phyloP scores from a whole-genome alignment of 2,113 vertebrate species.

The Anarrhichthys ocellatus region DNA sequence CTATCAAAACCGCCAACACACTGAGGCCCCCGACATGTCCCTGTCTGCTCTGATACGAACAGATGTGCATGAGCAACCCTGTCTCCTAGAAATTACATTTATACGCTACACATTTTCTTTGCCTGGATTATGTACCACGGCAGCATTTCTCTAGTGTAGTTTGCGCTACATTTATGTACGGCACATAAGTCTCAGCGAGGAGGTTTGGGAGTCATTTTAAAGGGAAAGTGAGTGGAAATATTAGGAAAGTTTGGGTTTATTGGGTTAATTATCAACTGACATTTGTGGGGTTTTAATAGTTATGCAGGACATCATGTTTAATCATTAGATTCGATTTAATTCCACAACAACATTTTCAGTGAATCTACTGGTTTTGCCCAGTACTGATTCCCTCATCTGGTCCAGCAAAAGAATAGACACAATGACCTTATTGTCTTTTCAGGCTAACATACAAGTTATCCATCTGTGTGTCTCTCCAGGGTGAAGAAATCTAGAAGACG shows the following conservation, averaged over 20 bases:
- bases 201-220: not conserved
- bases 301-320: not conserved
- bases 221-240: not conserved
- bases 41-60: not conserved
- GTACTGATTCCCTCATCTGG: not conserved
- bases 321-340: not conserved
- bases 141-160: not conserved
- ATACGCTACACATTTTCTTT: not conserved
- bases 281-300: not conserved
- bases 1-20: conserved; percentile 33
- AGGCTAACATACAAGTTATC: not conserved
- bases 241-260: not conserved
- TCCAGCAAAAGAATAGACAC: not conserved
- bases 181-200: not conserved
- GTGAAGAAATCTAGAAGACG: conserved; percentile 81
- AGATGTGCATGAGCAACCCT: not conserved
- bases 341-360: not conserved
- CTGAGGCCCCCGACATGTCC: conserved; percentile 34
- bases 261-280: not conserved
- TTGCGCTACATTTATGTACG: not conserved
- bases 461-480: conserved; percentile 53
- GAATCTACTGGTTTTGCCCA: not conserved
- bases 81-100: not conserved
- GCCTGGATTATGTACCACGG: not conserved
- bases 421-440: not conserved